phyloP scores from a whole-genome alignment of 2,797 vertebrate genomes.

The Periophthalmus magnuspinnatus region DNA sequence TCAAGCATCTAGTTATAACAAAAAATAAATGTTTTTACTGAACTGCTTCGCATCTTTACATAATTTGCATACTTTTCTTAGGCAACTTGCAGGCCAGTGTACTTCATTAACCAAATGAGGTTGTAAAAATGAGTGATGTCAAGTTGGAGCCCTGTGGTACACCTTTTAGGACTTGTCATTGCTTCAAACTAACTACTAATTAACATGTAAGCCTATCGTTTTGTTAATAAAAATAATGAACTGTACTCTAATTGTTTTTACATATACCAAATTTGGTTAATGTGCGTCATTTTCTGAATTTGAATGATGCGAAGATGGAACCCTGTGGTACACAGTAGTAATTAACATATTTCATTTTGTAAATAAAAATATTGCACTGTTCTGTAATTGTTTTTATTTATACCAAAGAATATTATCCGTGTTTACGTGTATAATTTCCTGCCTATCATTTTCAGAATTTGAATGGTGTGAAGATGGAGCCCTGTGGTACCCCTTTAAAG shows the following conservation, averaged over 20 bases:
- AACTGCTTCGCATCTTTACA: neutral
- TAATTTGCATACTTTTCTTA: neutral
- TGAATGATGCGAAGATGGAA: neutral
- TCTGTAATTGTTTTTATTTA: too few species aligned
- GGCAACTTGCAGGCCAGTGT: neutral
- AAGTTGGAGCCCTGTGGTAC: neutral
- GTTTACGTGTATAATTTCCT: too few species aligned
- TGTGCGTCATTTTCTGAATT: neutral
- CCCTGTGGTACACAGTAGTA: neutral
- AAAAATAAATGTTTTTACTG: neutral
- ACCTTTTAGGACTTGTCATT: neutral
- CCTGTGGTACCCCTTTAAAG: too few species aligned
- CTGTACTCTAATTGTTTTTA: too few species aligned
- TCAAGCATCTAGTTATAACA: neutral
- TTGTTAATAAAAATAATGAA: neutral
- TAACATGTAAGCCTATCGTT: neutral
- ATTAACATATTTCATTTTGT: neutral
- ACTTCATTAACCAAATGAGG: neutral
- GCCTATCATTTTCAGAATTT: too few species aligned
- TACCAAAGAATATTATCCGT: too few species aligned
- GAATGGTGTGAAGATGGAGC: too few species aligned
- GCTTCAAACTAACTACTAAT: neutral
- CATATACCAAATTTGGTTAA: neutral
- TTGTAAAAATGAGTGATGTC: neutral
- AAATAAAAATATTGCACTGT: neutral